A percentile compares a stretch with the other conserved stretches of the same genome.
Evolutionary conservation across 2,888 invertebrate species (phyloP).

Genomic region (Argyresthia albistria): DNA sequence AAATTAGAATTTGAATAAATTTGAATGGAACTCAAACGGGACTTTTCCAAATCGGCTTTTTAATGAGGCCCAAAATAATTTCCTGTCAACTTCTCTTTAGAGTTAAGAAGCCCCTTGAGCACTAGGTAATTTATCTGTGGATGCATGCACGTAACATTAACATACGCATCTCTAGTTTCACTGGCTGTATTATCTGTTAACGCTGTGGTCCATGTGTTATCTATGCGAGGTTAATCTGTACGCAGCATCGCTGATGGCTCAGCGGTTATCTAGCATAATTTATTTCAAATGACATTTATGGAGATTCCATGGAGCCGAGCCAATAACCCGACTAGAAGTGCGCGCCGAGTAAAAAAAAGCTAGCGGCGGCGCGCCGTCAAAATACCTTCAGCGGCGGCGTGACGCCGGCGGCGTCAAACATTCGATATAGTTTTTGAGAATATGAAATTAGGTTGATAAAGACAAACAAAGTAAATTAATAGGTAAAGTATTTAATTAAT

Average conservation of each 20-base stretch:
- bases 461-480: too few species aligned
- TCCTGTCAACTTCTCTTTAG: background rate
- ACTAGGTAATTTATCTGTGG: slow-evolving; percentile 8
- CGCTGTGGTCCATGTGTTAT: background rate
- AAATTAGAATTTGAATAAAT: slow-evolving; percentile 58
- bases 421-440: too few species aligned
- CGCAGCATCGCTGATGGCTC: slow-evolving; percentile 10
- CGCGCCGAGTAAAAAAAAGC: too few species aligned
- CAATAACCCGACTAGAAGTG: too few species aligned
- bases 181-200: slow-evolving; percentile 19
- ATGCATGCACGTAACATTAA: slow-evolving; percentile 36
- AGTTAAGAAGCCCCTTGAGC: background rate
- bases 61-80: background rate
- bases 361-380: too few species aligned
- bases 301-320: slow-evolving; percentile 40
- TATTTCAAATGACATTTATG: slow-evolving; percentile 59
- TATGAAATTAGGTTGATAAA: too few species aligned
- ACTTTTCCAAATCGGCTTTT: slow-evolving; percentile 12
- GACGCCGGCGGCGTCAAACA: too few species aligned
- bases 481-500: too few species aligned
- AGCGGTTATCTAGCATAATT: slow-evolving; percentile 27
- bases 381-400: too few species aligned
- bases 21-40: slow-evolving; percentile 27
- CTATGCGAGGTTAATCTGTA: slow-evolving; percentile 2
- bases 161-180: slow-evolving; percentile 25